Base-by-base conservation (phyloP, 2,888 invertebrate genomes). In the Tinea trinotella region DNA sequence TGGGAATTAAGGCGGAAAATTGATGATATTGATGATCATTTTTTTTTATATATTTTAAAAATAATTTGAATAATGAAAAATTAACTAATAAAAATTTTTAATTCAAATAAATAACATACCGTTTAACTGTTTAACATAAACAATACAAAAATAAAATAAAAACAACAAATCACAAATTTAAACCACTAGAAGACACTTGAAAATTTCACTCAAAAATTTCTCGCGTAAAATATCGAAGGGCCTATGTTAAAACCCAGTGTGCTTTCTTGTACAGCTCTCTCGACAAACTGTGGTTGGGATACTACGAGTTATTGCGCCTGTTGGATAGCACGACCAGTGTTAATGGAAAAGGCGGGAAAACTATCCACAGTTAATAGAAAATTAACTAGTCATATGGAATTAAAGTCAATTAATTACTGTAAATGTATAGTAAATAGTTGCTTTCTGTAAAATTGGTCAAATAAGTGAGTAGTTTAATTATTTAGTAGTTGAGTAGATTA, bases 301-400 rank as follows among this genome's bases (percentile, higher is more conserved):
- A 40, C 40, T 15, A 15, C 7, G 40, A 40, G 40, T n/a, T n/a
- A n/a, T n/a, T n/a, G n/a, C 7, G 30, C 40, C 40, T 40, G 40
- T 40, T 40, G 40, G 40, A 40, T 40, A 40, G 40, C n/a, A n/a
- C n/a, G n/a, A n/a, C 13, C 7, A 30, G 30, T 30, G n/a, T n/a
- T n/a, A 40, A 7, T 15, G 15, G 40, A 40, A 40, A 40, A 15
- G 40, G 40, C 40, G 40, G 40, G 40, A 40, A 40, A 30, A 30
- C 3, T 7, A 30, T 30, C 2, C 4, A n/a, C n/a, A n/a, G n/a
- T n/a, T 30, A 7, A 30, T 30, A 30, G 30, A 30, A n/a, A 22
- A 22, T 22, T 22, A 22, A 22, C 7, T 22, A 22, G 7, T 5
- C 7, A 22, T 5, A 7, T 22, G 22, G 22, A 22, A 22, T n/a